These are phyloP conservation scores for Apis mellifera DNA, from an alignment of 1,140 invertebrate species.

Conservation along the genomic window DNA sequence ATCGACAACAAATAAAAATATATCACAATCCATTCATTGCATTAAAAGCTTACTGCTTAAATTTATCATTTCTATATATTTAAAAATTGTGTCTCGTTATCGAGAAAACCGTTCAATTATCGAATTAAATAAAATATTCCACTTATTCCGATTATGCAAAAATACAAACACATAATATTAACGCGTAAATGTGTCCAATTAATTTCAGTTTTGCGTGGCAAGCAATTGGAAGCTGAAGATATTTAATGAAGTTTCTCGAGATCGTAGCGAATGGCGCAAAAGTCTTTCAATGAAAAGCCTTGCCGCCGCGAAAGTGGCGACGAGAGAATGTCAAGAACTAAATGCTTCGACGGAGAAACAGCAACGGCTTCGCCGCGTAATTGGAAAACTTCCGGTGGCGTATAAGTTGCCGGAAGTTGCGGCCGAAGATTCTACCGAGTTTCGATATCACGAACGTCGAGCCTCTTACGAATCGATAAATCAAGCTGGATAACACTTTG, in stretches of 20 bases:
- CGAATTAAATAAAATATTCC: too few species aligned
- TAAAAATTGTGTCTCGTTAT: too few species aligned
- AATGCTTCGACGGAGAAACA: constrained; percentile 46
- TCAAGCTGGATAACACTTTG: constrained; percentile 10
- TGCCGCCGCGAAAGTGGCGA: constrained; percentile 15
- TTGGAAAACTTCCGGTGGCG: constrained; percentile 68
- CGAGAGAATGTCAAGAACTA: constrained; percentile 54
- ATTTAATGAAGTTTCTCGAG: constrained; percentile 41
- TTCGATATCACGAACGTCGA: constrained; percentile 43
- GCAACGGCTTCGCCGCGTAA: constrained; percentile 60
- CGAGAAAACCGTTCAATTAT: too few species aligned
- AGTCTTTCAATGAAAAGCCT: constrained; percentile 43
- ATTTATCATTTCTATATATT: too few species aligned
- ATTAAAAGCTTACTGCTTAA: too few species aligned
- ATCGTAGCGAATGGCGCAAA: neutral
- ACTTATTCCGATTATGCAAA: neutral
- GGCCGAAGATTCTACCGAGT: constrained; percentile 29
- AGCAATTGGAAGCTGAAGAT: constrained; percentile 6
- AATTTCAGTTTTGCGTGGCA: constrained; percentile 12
- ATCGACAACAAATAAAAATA: too few species aligned
- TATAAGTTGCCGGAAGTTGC: constrained; percentile 59
- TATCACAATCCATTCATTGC: too few species aligned
- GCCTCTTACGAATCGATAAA: constrained; percentile 51
- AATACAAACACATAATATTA: neutral
- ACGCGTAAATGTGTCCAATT: neutral